Evolutionary conservation across 1,140 invertebrate species (phyloP).

Genomic region (Polypedilum pembai): DNA sequence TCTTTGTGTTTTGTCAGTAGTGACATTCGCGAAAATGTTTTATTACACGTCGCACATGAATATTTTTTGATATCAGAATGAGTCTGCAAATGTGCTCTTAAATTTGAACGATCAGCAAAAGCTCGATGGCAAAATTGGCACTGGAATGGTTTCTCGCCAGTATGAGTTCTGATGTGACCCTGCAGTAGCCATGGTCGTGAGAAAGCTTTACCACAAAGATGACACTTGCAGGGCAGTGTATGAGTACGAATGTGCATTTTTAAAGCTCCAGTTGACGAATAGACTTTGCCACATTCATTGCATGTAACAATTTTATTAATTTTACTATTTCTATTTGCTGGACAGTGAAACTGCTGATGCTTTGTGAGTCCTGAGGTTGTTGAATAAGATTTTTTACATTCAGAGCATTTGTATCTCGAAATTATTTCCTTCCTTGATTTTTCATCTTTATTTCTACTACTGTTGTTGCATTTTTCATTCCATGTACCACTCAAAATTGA

Average conservation of each 20-base stretch:
- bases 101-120: slow-evolving; percentile 93
- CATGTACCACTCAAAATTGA: too few species aligned
- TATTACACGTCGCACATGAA: slow-evolving; percentile 82
- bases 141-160: slow-evolving; percentile 94
- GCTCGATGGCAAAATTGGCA: slow-evolving; percentile 91
- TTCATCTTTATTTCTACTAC: slow-evolving; percentile 41
- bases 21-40: slow-evolving; percentile 98
- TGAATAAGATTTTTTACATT: slow-evolving; percentile 92
- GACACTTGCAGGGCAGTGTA: slow-evolving; percentile 95
- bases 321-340: slow-evolving; percentile 69
- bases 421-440: slow-evolving; percentile 40
- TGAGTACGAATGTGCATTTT: slow-evolving; percentile 99
- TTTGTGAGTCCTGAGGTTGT: slow-evolving; percentile 94
- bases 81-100: slow-evolving; percentile 93
- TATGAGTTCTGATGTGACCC: slow-evolving; percentile 89
- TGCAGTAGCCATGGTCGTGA: slow-evolving; percentile 93
- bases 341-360: slow-evolving; percentile 93
- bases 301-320: slow-evolving; percentile 89
- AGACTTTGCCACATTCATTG: slow-evolving; percentile 94
- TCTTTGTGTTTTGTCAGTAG: slow-evolving; percentile 89
- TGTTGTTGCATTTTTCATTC: too few species aligned
- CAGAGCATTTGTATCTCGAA: slow-evolving; percentile 72
- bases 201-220: slow-evolving; percentile 94
- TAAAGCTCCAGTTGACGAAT: slow-evolving; percentile 87
- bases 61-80: slow-evolving; percentile 98